Conservation (phyloP, 2,113 vertebrate species). For the Pelecanoides urinatrix region DNA sequence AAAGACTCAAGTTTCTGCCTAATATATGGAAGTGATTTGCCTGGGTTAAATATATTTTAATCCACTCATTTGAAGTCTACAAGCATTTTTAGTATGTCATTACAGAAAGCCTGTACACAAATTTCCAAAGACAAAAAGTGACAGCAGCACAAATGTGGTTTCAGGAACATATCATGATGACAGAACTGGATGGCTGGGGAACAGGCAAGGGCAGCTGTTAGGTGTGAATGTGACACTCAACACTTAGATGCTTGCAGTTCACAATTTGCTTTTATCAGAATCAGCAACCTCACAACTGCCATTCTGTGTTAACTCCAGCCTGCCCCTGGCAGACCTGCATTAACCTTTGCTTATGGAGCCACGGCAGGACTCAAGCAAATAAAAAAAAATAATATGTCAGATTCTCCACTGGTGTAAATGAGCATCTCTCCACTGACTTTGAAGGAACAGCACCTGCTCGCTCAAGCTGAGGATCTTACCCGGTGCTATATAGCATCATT, state of each 20-base stretch:
- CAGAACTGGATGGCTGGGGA: slow-evolving; percentile 32
- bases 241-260: slow-evolving; percentile 62
- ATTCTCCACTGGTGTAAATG: slow-evolving; percentile 49
- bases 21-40: neutral
- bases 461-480: slow-evolving; percentile 16
- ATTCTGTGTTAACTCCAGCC: slow-evolving; percentile 62
- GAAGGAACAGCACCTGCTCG: slow-evolving; percentile 9
- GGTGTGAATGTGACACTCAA: slow-evolving; percentile 56
- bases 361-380: slow-evolving; percentile 55
- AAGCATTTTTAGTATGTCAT: neutral
- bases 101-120: neutral
- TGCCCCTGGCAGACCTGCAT: slow-evolving; percentile 61
- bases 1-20: neutral
- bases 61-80: neutral
- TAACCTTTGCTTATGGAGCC: slow-evolving; percentile 68
- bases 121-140: slow-evolving; percentile 31
- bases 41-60: neutral
- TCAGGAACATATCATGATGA: slow-evolving; percentile 6
- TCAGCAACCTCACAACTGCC: slow-evolving; percentile 52
- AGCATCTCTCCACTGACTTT: slow-evolving; percentile 16
- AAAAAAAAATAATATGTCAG: slow-evolving; percentile 43
- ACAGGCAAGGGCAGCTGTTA: slow-evolving; percentile 33
- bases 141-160: slow-evolving; percentile 1
- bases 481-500: neutral
- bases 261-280: slow-evolving; percentile 61